Evolutionary conservation across 2,797 vertebrate species (phyloP).

Genomic region (Odontamblyopus lacepedii): DNA sequence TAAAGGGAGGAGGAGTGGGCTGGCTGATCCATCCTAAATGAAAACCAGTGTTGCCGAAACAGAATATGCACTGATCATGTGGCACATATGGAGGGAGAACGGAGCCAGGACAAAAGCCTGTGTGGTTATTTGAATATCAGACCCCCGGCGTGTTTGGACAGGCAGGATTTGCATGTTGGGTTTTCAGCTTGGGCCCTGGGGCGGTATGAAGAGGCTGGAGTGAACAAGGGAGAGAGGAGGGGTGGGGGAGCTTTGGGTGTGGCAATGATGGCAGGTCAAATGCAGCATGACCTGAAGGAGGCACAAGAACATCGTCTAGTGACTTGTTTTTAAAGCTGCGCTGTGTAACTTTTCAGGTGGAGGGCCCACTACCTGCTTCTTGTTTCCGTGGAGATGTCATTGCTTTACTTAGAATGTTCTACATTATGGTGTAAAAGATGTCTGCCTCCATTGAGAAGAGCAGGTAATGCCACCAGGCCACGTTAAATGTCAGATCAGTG

Average conservation of each 20-base stretch:
- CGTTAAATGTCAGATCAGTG: too few species aligned
- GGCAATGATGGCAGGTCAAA: conserved; percentile 46
- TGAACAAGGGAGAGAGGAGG: conserved; percentile 12
- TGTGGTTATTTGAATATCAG: conserved; percentile 65
- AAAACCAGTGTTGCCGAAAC: conserved; percentile 40
- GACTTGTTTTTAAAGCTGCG: neutral
- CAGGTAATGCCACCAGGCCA: too few species aligned
- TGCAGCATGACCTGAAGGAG: conserved; percentile 35
- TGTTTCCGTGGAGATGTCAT: too few species aligned
- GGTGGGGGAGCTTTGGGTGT: conserved; percentile 56
- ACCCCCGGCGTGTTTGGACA: conserved; percentile 64
- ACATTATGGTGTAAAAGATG: too few species aligned
- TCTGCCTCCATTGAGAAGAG: too few species aligned
- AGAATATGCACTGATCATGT: conserved; percentile 25
- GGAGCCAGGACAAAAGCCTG: conserved; percentile 45
- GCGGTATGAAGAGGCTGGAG: conserved; percentile 18
- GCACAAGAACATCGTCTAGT: conserved; percentile 19
- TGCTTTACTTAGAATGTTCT: too few species aligned
- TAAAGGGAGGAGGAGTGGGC: neutral
- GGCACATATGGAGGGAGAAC: conserved; percentile 36
- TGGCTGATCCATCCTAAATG: conserved; percentile 21
- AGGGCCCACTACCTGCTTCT: too few species aligned
- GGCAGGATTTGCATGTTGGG: conserved; percentile 69
- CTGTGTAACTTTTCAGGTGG: too few species aligned
- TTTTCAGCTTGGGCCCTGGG: conserved; percentile 55